phyloP scores from a whole-genome alignment of 2,113 vertebrate genomes.

The Gnathonemus longibarbis region DNA sequence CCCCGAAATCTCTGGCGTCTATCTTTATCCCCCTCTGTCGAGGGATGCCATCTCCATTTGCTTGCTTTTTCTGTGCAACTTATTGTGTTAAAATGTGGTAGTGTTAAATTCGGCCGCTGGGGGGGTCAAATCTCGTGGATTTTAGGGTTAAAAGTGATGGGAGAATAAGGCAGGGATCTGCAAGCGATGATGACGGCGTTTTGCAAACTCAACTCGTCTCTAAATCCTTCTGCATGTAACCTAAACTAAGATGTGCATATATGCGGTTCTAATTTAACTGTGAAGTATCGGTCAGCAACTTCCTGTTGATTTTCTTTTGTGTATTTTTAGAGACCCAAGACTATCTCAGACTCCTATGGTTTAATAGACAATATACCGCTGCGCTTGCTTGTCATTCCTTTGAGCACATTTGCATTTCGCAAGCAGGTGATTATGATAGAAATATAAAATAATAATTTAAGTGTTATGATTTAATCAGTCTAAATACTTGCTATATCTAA shows the following conservation, averaged over 20 bases:
- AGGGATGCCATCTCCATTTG: background rate
- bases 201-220: background rate
- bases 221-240: background rate
- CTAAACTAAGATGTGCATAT: background rate
- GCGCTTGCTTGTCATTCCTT: background rate
- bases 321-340: background rate
- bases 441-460: background rate
- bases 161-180: background rate
- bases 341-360: background rate
- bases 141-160: background rate
- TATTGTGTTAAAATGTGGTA: background rate
- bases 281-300: background rate
- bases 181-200: background rate
- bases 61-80: background rate
- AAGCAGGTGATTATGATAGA: background rate
- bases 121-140: background rate
- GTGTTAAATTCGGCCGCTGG: background rate
- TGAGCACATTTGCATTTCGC: background rate
- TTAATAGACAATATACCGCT: background rate
- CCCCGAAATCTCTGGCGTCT: slow-evolving; percentile 34
- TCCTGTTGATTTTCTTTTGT: background rate
- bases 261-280: background rate
- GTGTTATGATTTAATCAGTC: background rate
- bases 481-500: background rate
- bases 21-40: background rate